Evolutionary conservation across 2,113 vertebrate species (phyloP).

Genomic region (Spermophilus dauricus): DNA sequence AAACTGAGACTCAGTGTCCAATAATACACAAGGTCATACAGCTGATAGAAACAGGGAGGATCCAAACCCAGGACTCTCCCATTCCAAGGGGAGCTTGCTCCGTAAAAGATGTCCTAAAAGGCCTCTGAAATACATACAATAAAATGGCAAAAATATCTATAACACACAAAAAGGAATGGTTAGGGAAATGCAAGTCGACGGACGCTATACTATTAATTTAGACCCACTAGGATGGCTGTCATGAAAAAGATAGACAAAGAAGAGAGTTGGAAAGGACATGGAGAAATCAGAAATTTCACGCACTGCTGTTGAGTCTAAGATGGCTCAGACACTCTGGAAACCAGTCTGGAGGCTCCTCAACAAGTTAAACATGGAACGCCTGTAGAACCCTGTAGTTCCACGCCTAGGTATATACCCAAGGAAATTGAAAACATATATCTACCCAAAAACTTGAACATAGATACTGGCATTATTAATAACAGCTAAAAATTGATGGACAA

Average conservation of each 20-base stretch:
- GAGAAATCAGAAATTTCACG: neutral
- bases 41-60: neutral
- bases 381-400: neutral
- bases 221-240: neutral
- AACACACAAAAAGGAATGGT: neutral
- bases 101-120: neutral
- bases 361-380: neutral
- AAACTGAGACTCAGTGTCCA: neutral
- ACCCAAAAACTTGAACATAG: neutral
- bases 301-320: neutral
- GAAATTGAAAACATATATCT: neutral
- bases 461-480: neutral
- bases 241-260: neutral
- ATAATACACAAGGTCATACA: neutral
- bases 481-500: neutral
- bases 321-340: neutral
- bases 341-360: neutral
- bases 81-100: neutral
- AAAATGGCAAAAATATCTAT: conserved; percentile 21
- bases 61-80: neutral
- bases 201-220: too few species aligned
- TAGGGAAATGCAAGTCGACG: neutral
- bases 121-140: neutral
- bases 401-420: neutral
- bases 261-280: neutral